Evolutionary conservation across 2,888 invertebrate genomes (phyloP), one percentile per base, ranked within the genome.

Genomic region (Phorcus lineatus): DNA sequence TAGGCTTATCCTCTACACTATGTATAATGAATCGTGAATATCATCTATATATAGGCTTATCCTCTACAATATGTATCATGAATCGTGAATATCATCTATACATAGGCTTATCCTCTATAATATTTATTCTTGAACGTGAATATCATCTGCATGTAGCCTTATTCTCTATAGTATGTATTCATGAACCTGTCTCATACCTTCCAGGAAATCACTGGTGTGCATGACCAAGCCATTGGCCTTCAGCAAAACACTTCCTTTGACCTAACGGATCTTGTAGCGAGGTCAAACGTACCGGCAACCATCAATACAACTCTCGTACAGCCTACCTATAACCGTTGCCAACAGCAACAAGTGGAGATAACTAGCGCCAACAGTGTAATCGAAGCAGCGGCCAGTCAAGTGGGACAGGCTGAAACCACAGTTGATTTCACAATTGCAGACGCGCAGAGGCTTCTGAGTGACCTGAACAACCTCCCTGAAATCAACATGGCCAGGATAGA

Each of bases 241-340:
- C 67, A 77, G 19, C 40, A 36, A 2, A 22, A 67, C 0, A 19
- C 77, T 13, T 47, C 28, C 7, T n/a, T 19, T 6, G 78, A 78
- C 17, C 53, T 81, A 7, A 62, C 47, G 19, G 28, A 57, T 16
- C 52, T 78, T 17, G 53, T 57, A 13, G 7, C 22, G 2, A 66
- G 55, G 40, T 40, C 53, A 6, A n/a, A 16, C 4, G 3, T 19
- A 19, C 74, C 78, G 0, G 19, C 2, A 2, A 24, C 74, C 0
- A 57, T 74, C 22, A 81, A 78, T 74, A 62, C 40, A 17, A 81
- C 74, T 17, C 19, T 62, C 11, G 66, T 81, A 9, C 13, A 19
- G 19, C 78, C 75, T 1, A 74, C 53, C 6, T 47, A 74, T 16
- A 9, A 17, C 2, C 47, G 40, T 1, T 81, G 81, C 22, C 47